These are phyloP conservation scores for Spodoptera frugiperda DNA, from an alignment of 1,140 invertebrate genomes.

Conservation along the genomic window DNA sequence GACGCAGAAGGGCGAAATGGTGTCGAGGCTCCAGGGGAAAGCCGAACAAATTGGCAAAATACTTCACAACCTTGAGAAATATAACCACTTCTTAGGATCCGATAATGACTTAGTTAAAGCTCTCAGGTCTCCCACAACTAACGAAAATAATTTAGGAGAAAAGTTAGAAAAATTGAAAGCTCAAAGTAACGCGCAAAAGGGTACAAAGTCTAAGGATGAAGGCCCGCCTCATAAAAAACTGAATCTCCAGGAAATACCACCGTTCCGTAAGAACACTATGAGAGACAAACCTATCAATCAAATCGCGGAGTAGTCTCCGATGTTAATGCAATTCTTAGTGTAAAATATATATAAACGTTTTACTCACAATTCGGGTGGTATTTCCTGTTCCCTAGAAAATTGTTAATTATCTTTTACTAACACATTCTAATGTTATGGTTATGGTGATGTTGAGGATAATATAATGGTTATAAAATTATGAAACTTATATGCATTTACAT, in stretches of 20 bases:
- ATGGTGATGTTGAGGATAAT: conserved; percentile 56
- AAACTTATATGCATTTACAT: conserved; percentile 11
- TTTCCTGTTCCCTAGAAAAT: conserved; percentile 47
- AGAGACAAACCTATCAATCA: conserved; percentile 63
- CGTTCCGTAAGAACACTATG: conserved; percentile 75
- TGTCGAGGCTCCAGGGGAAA: conserved; percentile 95
- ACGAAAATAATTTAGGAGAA: conserved; percentile 75
- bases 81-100: conserved; percentile 90
- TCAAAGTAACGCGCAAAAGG: conserved; percentile 68
- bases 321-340: neutral
- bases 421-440: conserved; percentile 52
- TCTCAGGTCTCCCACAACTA: conserved; percentile 86
- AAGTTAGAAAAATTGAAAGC: conserved; percentile 74
- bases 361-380: conserved; percentile 31
- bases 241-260: conserved; percentile 84
- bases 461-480: conserved; percentile 43
- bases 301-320: conserved; percentile 50
- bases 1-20: conserved; percentile 96
- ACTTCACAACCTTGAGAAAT: conserved; percentile 95
- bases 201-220: conserved; percentile 81
- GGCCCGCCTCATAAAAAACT: conserved; percentile 82
- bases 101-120: conserved; percentile 85
- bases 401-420: conserved; percentile 48
- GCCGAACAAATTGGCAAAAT: conserved; percentile 96
- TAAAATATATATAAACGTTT: conserved; percentile 30